Percentiles rank a stretch among this genome's conserved stretches.
These are phyloP conservation scores for Lutraria rhynchaena DNA, from an alignment of 1,140 invertebrate genomes.

Conservation along the genomic window DNA sequence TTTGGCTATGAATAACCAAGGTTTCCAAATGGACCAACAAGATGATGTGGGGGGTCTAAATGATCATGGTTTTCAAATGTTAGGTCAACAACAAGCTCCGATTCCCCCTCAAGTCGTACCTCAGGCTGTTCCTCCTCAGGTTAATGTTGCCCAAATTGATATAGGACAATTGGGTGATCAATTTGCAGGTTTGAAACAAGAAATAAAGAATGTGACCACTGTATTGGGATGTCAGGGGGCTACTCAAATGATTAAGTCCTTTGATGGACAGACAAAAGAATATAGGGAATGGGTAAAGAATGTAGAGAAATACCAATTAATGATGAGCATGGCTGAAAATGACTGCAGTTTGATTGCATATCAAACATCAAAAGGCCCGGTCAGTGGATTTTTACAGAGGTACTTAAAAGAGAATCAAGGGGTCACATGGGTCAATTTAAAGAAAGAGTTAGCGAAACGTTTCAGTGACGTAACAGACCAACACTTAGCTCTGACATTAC, in stretches of 20 bases:
- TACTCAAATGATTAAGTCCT: neutral
- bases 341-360: neutral
- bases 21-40: too few species aligned
- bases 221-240: neutral
- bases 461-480: conserved; percentile 12
- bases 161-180: neutral
- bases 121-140: too few species aligned
- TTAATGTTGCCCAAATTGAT: neutral
- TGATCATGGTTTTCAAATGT: too few species aligned
- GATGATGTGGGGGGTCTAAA: too few species aligned
- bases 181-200: neutral
- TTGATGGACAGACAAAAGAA: conserved; percentile 4
- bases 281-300: neutral
- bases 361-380: conserved; percentile 17
- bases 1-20: too few species aligned
- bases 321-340: neutral
- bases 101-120: too few species aligned
- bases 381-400: conserved; percentile 11
- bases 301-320: neutral
- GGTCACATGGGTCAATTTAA: neutral
- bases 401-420: neutral
- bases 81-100: too few species aligned
- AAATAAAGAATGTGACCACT: neutral
- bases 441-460: neutral
- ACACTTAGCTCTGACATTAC: conserved; percentile 8